Percentiles rank a stretch among this genome's conserved stretches.
These are phyloP conservation scores for Orchesella flavescens DNA, from an alignment of 2,888 invertebrate species.

Conservation along the genomic window DNA sequence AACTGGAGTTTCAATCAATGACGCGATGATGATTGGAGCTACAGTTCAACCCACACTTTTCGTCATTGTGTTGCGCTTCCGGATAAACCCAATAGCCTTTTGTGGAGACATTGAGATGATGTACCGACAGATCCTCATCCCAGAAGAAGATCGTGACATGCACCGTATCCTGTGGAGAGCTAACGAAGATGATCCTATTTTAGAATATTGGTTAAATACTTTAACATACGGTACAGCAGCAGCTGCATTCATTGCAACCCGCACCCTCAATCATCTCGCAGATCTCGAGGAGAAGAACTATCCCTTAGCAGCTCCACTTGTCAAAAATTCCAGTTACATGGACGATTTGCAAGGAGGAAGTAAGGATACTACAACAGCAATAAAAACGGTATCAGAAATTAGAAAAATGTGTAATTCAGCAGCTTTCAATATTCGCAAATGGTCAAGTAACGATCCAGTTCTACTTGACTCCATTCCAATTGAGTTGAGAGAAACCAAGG, in stretches of 20 bases:
- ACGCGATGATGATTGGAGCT: constrained; percentile 72
- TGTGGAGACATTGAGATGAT: constrained; percentile 74
- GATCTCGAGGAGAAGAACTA: constrained; percentile 59
- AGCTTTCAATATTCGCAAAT: constrained; percentile 24
- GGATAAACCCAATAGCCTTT: constrained; percentile 72
- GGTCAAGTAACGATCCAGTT: constrained; percentile 27
- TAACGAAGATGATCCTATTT: constrained; percentile 62
- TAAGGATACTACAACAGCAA: constrained; percentile 21
- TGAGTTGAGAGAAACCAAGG: constrained; percentile 22
- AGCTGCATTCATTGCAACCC: constrained; percentile 72
- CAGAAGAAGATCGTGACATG: constrained; percentile 71
- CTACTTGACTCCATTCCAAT: constrained; percentile 35
- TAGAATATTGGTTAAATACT: constrained; percentile 67
- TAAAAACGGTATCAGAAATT: constrained; percentile 3
- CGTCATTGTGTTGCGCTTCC: constrained; percentile 72
- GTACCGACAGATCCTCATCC: constrained; percentile 73
- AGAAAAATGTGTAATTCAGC: neutral
- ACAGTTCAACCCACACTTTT: constrained; percentile 73
- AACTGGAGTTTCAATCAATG: constrained; percentile 73
- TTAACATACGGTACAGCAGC: constrained; percentile 73
- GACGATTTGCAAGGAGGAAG: constrained; percentile 67
- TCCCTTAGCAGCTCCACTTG: constrained; percentile 56
- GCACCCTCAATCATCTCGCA: constrained; percentile 71
- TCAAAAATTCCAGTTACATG: constrained; percentile 72
- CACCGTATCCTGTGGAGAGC: constrained; percentile 74